phyloP scores from a whole-genome alignment of 2,888 invertebrate genomes.

The Sphaeridia pumilis region DNA sequence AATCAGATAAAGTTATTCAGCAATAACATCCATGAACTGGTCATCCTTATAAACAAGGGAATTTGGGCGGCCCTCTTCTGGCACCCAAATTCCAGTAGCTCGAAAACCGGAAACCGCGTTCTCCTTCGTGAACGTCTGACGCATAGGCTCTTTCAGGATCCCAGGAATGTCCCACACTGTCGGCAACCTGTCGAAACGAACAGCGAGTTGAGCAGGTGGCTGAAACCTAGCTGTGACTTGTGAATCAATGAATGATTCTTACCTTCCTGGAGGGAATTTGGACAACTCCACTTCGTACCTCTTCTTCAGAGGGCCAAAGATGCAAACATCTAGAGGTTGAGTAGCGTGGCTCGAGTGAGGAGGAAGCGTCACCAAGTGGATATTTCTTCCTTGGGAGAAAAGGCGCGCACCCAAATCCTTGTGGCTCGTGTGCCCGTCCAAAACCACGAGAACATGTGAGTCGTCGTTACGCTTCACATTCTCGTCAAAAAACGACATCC shows the following conservation, averaged over 20 bases:
- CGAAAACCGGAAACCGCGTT: slow-evolving; percentile 3
- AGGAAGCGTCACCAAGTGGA: slow-evolving; percentile 36
- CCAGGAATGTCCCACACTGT: slow-evolving; percentile 1
- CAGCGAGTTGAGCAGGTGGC: background rate
- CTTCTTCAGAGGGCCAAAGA: slow-evolving; percentile 37
- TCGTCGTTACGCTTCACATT: slow-evolving; percentile 37
- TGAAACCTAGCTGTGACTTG: background rate
- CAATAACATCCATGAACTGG: background rate
- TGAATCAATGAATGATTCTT: background rate
- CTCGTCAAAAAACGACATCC: slow-evolving; percentile 37
- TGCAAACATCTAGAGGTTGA: slow-evolving; percentile 35
- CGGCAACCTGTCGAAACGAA: too few relatives aligned
- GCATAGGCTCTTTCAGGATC: slow-evolving; percentile 1
- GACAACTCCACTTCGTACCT: slow-evolving; percentile 5
- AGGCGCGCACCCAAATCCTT: slow-evolving; percentile 29
- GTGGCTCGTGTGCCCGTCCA: slow-evolving; percentile 37
- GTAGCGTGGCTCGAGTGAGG: slow-evolving; percentile 37
- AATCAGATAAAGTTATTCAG: too few relatives aligned
- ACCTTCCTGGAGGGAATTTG: background rate
- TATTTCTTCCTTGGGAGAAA: slow-evolving; percentile 33
- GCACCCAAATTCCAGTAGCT: slow-evolving; percentile 8
- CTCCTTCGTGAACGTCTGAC: background rate
- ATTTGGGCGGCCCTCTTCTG: background rate
- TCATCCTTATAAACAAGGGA: background rate
- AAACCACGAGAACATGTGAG: slow-evolving; percentile 37